Percentiles rank a stretch among this genome's conserved stretches.
phyloP scores from a whole-genome alignment of 2,113 vertebrate species.

The Xiphias gladius region DNA sequence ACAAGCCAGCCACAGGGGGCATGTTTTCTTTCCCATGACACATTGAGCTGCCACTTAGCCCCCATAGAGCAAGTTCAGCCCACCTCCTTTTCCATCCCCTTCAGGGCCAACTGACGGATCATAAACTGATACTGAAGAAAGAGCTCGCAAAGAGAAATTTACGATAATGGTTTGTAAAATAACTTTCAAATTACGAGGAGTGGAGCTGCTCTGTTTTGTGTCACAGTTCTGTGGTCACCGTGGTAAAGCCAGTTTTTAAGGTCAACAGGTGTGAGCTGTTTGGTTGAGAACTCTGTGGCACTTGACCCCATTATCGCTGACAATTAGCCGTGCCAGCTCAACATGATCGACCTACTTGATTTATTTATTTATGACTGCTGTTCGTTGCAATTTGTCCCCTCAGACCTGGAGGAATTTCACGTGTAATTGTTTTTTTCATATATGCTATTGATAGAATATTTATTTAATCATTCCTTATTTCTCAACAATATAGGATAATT shows the following conservation, averaged over 20 bases:
- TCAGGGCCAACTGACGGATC: conserved; percentile 53
- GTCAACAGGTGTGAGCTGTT: conserved; percentile 73
- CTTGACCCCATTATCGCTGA: conserved; percentile 62
- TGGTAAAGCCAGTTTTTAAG: conserved; percentile 34
- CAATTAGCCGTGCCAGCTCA: conserved; percentile 36
- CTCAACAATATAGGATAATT: too few relatives aligned
- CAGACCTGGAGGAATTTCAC: conserved; percentile 25
- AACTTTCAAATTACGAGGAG: conserved; percentile 73
- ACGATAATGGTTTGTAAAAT: conserved; percentile 78
- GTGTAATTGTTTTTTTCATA: neutral
- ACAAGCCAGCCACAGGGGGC: conserved; percentile 60
- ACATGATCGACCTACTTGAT: conserved; percentile 3
- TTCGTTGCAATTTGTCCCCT: conserved; percentile 13
- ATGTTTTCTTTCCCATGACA: conserved; percentile 80
- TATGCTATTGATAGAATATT: neutral
- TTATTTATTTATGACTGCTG: conserved; percentile 52
- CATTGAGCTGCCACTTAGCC: conserved; percentile 78
- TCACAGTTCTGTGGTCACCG: conserved; percentile 56
- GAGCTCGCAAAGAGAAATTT: conserved; percentile 59
- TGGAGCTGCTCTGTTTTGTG: conserved; percentile 68
- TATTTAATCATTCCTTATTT: neutral
- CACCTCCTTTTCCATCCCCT: conserved; percentile 9
- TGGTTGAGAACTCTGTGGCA: conserved; percentile 50
- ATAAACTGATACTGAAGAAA: conserved; percentile 77
- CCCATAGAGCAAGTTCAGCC: conserved; percentile 42